Conservation (phyloP, 2,888 invertebrate species). For the Cryptosula pallasiana region DNA sequence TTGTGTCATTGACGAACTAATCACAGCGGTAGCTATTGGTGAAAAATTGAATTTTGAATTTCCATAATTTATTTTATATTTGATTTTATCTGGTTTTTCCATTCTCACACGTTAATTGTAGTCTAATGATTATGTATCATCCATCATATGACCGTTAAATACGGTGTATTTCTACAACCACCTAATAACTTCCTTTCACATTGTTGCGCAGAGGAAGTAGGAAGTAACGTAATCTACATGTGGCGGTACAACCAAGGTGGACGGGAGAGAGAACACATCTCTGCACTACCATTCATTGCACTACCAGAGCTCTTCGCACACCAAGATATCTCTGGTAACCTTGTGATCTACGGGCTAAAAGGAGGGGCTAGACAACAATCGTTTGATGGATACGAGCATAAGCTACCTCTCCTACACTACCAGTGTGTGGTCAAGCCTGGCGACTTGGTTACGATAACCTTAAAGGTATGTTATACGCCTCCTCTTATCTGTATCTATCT, state of each 20-base stretch:
- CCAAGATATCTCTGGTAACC: background rate
- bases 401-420: background rate
- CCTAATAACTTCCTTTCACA: no score
- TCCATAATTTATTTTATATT: no score
- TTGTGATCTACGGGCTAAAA: background rate
- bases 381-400: background rate
- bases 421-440: background rate
- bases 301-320: background rate
- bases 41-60: no score
- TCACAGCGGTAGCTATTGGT: no score
- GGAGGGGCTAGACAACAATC: background rate
- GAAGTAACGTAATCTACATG: background rate
- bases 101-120: no score
- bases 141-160: no score
- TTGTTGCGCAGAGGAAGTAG: background rate
- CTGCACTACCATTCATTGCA: background rate
- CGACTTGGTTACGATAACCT: background rate
- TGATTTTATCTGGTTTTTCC: no score
- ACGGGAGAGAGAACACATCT: background rate
- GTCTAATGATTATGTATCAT: no score
- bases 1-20: no score
- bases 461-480: constrained; percentile 10
- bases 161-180: no score
- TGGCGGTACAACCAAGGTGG: background rate
- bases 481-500: no score